Conservation (phyloP, 2,888 invertebrate species). For the Hirtodrosophila alboralis region DNA sequence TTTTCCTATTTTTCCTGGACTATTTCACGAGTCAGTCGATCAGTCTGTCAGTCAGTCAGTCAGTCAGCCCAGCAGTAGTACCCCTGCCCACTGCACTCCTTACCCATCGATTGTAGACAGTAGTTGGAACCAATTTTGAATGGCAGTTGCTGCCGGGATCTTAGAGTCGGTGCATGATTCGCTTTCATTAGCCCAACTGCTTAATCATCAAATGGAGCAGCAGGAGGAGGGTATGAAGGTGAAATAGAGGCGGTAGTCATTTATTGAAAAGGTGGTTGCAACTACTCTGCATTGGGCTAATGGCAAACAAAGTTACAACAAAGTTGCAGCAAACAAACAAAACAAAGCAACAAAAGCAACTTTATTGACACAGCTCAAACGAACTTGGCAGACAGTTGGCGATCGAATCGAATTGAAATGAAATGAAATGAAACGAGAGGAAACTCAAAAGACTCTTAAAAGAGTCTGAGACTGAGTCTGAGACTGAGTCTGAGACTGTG, state of each 20-base stretch:
- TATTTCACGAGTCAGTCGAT: slow-evolving; percentile 26
- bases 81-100: no score
- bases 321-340: slow-evolving; percentile 35
- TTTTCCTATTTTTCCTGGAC: no score
- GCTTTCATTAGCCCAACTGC: slow-evolving; percentile 77
- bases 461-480: slow-evolving; percentile 4
- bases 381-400: slow-evolving; percentile 42
- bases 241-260: slow-evolving; percentile 62
- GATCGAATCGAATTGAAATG: slow-evolving; percentile 40
- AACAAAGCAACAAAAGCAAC: no score
- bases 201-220: slow-evolving; percentile 66
- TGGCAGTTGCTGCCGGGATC: slow-evolving; percentile 48
- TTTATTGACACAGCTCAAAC: slow-evolving; percentile 68
- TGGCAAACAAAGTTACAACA: slow-evolving; percentile 30
- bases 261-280: slow-evolving; percentile 62
- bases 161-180: slow-evolving; percentile 66
- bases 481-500: slow-evolving; percentile 53
- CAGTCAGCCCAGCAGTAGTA: slow-evolving; percentile 9
- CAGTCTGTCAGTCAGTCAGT: slow-evolving; percentile 21
- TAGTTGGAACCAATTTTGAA: slow-evolving; percentile 40
- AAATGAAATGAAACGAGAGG: slow-evolving; percentile 29
- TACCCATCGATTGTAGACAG: neutral
- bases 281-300: slow-evolving; percentile 31
- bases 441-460: no score
- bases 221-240: slow-evolving; percentile 10